Base-by-base conservation (phyloP, 2,113 vertebrate species). In the Eonycteris spelaea region DNA sequence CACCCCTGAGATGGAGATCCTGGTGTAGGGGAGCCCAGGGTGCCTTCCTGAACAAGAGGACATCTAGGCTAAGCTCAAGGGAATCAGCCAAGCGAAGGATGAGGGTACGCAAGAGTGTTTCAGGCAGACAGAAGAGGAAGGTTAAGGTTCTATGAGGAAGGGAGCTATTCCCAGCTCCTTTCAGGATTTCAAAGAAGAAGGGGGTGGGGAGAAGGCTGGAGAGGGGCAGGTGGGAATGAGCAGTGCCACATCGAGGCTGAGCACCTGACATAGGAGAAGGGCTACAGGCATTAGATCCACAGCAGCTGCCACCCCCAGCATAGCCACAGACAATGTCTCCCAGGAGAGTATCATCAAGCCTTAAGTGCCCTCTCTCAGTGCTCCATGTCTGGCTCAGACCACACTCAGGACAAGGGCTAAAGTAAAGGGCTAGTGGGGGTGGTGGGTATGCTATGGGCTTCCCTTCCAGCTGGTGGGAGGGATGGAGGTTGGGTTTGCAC, bases 11-110 rank as follows among this genome's bases (percentile, higher is more conserved):
- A 74, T 6, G 38, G 22, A 70, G 33, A 14, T 19, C 45, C 24
- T 19, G 11, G 19, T 15, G 65, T 40, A 0, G 15, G 11, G n/a
- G 22, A 79, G 7, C 61, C 71, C 57, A 30, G 19, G 57, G 30
- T 51, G 71, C 33, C 87, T 87, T 95, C 88, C 75, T 61, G 18
- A 43, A 94, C 22, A 53, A 90, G 48, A 63, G 84, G 61, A 38
- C 70, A 30, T 67, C 12, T 10, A 86, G 21, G 13, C 14, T 53
- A 35, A 51, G 38, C 10, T 61, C 11, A 0, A 38, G 38, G 48
- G 6, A 33, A 10, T 38, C 33, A 51, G 18, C 43, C 48, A 68
- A 51, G 38, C 57, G 26, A 33, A 65, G 35, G 30, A 84, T 22
- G 65, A 75, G 16, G 18, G 51, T 77, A n/a, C 40, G 22, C 4